Base-by-base conservation (phyloP, 2,888 invertebrate genomes). In the Pasiphila rectangulata region DNA sequence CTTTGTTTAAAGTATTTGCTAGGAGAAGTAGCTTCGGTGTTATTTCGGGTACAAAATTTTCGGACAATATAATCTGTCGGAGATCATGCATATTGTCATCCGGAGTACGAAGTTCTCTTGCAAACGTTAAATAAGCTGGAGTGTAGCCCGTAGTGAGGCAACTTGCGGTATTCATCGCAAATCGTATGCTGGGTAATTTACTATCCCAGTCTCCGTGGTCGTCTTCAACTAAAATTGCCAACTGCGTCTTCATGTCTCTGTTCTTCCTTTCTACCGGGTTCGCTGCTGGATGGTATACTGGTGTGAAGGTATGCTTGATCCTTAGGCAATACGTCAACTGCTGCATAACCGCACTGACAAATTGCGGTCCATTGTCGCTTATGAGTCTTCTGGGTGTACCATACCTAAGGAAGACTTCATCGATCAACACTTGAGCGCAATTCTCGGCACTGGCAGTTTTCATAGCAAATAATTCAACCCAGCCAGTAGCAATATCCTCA, bases 81-180 rank as follows among this genome's bases (percentile, higher is more conserved):
- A 48, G 7, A 32, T 48, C 51, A 7, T 40, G 36, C 2, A 6
- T 19, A 4, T 16, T 43, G 3, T 39, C 46, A 6, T 21, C 21
- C 3, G 46, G 43, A 3, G 46, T 24, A 2, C 51, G 27, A 0
- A 51, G 12, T 20, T 51, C 46, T 3, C 51, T 21, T 1, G 35
- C 78, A 37, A 70, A 72, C 10, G 67, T 76, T 1, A 76, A 30
- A 25, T 58, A 75, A 0, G 76, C 73, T 2, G 75, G 58, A 1
- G 71, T 57, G 17, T 50, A 57, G 1, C 67, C 63, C 1, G 75
- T 76, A 1, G 50, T 25, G 4, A 5, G 5, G 4, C 25, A 38
- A 4, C 9, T 12, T 4, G 51, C 39, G 17, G 34, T 43, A 10
- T 51, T 46, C 39, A 51, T 35, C 1, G 46, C 42, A 35, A 46